These are phyloP conservation scores for Mungos mungo DNA, from an alignment of 2,113 vertebrate genomes.

Conservation along the genomic window DNA sequence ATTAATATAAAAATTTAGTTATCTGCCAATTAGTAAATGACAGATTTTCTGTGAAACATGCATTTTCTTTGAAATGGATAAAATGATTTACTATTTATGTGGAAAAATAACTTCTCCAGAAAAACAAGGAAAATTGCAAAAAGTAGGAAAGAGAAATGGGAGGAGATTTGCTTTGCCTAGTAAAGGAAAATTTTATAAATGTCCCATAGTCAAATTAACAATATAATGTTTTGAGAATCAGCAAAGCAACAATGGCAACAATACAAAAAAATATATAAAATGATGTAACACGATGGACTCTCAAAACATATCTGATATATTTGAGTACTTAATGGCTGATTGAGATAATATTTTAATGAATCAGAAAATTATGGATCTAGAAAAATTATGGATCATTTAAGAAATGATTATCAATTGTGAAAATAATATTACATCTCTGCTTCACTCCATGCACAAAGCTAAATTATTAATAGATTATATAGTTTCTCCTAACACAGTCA, in stretches of 20 bases:
- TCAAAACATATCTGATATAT: not conserved
- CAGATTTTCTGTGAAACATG: not conserved
- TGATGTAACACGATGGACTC: not conserved
- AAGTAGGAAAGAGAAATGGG: not conserved
- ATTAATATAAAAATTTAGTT: not conserved
- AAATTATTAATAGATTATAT: not conserved
- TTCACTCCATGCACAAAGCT: not conserved
- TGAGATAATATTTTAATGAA: not conserved
- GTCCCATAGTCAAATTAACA: not conserved
- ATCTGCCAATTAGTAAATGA: not conserved
- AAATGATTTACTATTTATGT: not conserved
- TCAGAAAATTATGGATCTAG: not conserved
- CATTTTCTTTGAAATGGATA: not conserved
- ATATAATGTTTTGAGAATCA: not conserved
- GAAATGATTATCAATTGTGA: not conserved
- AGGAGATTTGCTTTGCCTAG: not conserved
- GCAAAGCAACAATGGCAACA: not conserved
- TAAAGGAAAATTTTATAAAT: not conserved
- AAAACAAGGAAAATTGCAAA: not conserved
- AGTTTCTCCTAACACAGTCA: not conserved
- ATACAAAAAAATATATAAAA: not conserved
- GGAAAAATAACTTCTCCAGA: not conserved
- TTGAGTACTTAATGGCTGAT: not conserved
- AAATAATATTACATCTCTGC: not conserved
- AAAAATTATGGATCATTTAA: not conserved